Evolutionary conservation across 2,888 invertebrate species (phyloP), one percentile per base, ranked within the genome.

Genomic region (Drosophila affinis): DNA sequence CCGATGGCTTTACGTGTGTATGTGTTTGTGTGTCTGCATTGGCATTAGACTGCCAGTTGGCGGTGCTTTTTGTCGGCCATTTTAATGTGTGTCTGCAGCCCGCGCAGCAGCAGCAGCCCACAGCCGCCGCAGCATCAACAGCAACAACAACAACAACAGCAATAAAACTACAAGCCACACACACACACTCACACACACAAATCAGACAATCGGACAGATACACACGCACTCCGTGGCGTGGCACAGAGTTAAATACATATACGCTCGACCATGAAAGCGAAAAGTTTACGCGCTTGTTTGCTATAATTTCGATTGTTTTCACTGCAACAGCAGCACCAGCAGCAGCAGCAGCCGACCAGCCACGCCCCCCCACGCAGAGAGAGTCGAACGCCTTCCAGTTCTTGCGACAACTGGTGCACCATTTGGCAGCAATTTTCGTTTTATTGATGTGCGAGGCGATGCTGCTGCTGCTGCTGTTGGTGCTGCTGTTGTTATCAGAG

Each of bases 231-330:
- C 32, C 48, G 39, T 59, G 32, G 48, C 52, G 32, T 59, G 32
- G 48, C 52, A 34, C 53, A 70, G 46, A 58, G 14, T 39, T 57
- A 55, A 51, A 65, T 52, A 49, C 46, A 51, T 27, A 67, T 62
- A 57, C 39, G 34, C 27, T 53, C 72, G 69, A 52, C 61, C 64
- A 72, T 79, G 77, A 82, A 77, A 83, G 89, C 85, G 84, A 75
- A 87, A 84, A 88, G 73, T 87, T 85, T 81, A 81, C 87, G 85
- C 85, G 81, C 85, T 87, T 87, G 89, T 87, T 87, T 84, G 85
- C 87, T 76, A 87, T 86, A 86, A 86, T 86, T 86, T 88, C 89
- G 89, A 86, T 86, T 89, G 85, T 86, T 86, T 89, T 84, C 76
- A 69, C 87, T 83, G 64, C 65, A 65, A 49, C 64, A 62, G 75